These are phyloP conservation scores for Stichopus chloronotus DNA, from an alignment of 35 echinoderm and acorn worm genomes.

Conservation along the genomic window DNA sequence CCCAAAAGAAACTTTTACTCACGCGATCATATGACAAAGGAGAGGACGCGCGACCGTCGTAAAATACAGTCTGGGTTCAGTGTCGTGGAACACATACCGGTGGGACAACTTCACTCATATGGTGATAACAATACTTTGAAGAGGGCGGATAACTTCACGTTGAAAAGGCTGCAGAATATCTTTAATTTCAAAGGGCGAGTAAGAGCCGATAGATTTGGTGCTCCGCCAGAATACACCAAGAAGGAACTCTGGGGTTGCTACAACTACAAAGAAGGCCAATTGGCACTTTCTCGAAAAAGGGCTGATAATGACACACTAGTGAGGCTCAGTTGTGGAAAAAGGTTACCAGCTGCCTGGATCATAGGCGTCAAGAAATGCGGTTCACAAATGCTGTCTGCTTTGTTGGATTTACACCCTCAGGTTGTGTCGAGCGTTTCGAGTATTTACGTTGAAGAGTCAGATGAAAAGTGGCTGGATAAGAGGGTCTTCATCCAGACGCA, in stretches of 20 bases:
- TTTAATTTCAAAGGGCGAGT: too few species aligned
- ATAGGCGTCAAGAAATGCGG: slow-evolving; percentile 53
- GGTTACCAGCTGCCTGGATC: slow-evolving; percentile 25
- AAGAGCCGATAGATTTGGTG: too few species aligned
- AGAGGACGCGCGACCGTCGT: too few species aligned
- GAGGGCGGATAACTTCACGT: too few species aligned
- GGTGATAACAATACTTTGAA: too few species aligned
- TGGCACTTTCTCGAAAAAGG: slow-evolving; percentile 18
- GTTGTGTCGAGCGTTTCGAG: slow-evolving; percentile 15
- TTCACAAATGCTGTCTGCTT: slow-evolving; percentile 34
- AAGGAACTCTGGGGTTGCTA: slow-evolving; percentile 37
- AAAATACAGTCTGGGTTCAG: too few species aligned
- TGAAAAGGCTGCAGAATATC: too few species aligned
- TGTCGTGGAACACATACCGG: too few species aligned
- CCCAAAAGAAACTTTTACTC: too few species aligned
- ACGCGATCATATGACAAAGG: too few species aligned
- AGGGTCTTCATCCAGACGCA: not conserved
- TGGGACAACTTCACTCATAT: too few species aligned
- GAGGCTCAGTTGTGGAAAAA: not conserved
- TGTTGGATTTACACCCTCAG: slow-evolving; percentile 32
- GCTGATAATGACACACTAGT: not conserved
- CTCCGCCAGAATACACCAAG: not conserved
- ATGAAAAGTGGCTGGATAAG: slow-evolving; percentile 13
- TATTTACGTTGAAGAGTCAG: slow-evolving; percentile 22
- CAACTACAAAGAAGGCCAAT: not conserved